A percentile compares a stretch with the other conserved stretches of the same genome.
phyloP scores from a whole-genome alignment of 30 jellyfish, hydroid and myxozoan species.

The Aurelia sp. region DNA sequence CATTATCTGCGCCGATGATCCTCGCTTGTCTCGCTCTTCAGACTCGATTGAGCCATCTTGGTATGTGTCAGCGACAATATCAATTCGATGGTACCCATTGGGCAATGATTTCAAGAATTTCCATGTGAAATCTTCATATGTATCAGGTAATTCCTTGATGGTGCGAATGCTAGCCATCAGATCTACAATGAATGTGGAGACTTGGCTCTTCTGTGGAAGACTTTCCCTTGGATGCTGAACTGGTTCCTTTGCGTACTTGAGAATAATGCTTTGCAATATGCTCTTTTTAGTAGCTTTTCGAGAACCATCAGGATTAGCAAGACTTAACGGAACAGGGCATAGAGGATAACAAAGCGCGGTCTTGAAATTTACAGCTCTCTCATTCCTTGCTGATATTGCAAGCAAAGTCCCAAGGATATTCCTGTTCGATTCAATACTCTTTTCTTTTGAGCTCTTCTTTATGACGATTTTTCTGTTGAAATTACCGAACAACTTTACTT shows the following conservation, averaged over 20 bases:
- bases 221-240: conserved; percentile 33
- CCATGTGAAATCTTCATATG: too few species aligned
- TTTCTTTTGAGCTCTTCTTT: conserved; percentile 1
- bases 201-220: conserved; percentile 38
- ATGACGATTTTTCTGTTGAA: background rate
- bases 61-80: too few species aligned
- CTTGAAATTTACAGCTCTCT: conserved; percentile 18
- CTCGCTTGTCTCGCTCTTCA: too few species aligned
- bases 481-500: too few species aligned
- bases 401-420: conserved; percentile 52
- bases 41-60: too few species aligned
- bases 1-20: too few species aligned
- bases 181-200: conserved; percentile 16
- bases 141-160: conserved; percentile 11
- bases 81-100: too few species aligned
- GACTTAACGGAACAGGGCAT: conserved; percentile 45
- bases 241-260: conserved; percentile 21
- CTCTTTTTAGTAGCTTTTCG: too few species aligned
- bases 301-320: conserved; percentile 78
- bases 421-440: conserved; percentile 49
- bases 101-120: too few species aligned
- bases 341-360: conserved; percentile 46
- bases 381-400: conserved; percentile 42
- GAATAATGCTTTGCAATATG: conserved; percentile 16
- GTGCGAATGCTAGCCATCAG: background rate